Percentiles rank a stretch among this genome's conserved stretches.
These are phyloP conservation scores for Beroe forskalii DNA, from an alignment of 37 sponge, comb jelly and placozoan genomes.

Conservation along the genomic window DNA sequence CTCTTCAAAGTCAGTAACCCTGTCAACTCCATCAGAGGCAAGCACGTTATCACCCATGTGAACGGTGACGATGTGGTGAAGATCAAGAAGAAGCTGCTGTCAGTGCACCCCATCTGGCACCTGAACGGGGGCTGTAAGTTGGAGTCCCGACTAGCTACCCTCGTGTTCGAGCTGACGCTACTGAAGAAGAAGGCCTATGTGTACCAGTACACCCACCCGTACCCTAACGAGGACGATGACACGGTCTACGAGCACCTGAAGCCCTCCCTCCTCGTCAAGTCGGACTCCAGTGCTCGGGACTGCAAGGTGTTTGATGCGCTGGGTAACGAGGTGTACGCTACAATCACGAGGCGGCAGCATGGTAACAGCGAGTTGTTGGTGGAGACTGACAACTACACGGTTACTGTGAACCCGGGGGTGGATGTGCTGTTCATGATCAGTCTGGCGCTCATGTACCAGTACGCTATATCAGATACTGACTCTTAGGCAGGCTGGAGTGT, in stretches of 20 bases:
- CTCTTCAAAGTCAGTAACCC: conserved; percentile 24
- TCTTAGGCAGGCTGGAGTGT: neutral
- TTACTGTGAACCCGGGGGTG: conserved; percentile 16
- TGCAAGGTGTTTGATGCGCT: conserved; percentile 10
- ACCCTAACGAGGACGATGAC: conserved; percentile 20
- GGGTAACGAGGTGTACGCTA: neutral
- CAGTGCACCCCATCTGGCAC: conserved; percentile 25
- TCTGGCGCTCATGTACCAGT: conserved; percentile 2
- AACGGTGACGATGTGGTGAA: neutral
- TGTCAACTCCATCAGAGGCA: neutral
- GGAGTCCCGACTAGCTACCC: conserved; percentile 12
- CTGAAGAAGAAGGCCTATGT: neutral
- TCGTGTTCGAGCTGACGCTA: conserved; percentile 5
- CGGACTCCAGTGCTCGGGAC: neutral
- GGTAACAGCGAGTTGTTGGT: neutral
- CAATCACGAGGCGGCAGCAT: neutral
- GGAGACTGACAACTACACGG: conserved; percentile 10
- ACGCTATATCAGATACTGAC: conserved; percentile 5
- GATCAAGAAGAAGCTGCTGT: conserved; percentile 10
- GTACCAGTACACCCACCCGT: neutral
- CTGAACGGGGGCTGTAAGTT: neutral
- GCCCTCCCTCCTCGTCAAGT: neutral
- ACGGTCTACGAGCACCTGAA: neutral
- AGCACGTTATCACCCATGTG: conserved; percentile 2
- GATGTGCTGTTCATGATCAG: conserved; percentile 3